Conservation (phyloP, 2,888 invertebrate genomes). For the Conus canariensis region DNA sequence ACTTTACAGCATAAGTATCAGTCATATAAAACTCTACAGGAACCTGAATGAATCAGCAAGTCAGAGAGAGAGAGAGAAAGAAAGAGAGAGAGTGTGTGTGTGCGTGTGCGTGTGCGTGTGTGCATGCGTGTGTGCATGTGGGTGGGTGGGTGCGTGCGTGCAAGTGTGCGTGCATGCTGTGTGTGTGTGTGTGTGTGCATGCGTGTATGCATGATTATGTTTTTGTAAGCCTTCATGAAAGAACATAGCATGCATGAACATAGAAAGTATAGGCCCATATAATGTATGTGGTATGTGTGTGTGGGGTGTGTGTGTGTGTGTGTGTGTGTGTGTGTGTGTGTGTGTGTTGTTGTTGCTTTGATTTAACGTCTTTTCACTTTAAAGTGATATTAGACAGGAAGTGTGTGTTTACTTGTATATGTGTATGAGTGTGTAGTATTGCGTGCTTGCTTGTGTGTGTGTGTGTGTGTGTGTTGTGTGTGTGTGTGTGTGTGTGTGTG, state of each 20-base stretch:
- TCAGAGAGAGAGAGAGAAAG: neutral
- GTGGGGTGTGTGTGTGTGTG: neutral
- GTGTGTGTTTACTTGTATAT: too few relatives aligned
- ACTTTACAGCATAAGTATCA: too few relatives aligned
- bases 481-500: too few relatives aligned
- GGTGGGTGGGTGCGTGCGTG: neutral
- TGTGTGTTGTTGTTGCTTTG: too few relatives aligned
- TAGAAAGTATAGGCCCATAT: neutral
- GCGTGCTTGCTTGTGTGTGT: neutral
- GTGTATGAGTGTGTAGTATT: too few relatives aligned
- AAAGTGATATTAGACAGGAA: too few relatives aligned
- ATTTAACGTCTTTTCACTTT: too few relatives aligned
- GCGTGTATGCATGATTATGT: too few relatives aligned
- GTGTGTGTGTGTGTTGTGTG: neutral
- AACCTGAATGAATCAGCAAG: too few relatives aligned
- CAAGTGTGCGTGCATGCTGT: too few relatives aligned
- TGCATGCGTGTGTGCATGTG: neutral
- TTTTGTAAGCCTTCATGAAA: too few relatives aligned
- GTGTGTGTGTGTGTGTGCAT: neutral
- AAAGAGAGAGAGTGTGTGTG: neutral
- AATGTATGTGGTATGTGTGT: neutral
- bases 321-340: conserved; percentile 1
- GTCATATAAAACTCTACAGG: too few relatives aligned
- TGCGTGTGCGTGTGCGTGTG: neutral
- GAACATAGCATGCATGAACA: neutral